Evolutionary conservation across 1,140 invertebrate genomes (phyloP).

Genomic region (Panonychus citri): DNA sequence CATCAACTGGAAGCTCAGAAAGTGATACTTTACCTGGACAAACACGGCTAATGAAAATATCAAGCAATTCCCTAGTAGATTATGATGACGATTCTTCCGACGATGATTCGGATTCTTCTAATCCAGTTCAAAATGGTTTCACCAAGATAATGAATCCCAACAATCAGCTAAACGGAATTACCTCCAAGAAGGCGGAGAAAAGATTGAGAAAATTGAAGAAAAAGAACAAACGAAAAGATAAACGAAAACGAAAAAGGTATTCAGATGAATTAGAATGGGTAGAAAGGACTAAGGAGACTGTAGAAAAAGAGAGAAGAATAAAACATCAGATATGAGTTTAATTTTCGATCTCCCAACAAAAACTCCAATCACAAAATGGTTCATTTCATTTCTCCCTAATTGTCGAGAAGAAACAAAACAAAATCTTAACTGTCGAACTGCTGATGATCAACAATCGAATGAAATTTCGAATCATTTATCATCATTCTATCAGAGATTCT

Average conservation of each 20-base stretch:
- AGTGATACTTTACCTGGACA: no score
- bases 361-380: no score
- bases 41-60: no score
- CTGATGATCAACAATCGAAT: no score
- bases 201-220: neutral
- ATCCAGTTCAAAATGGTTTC: neutral
- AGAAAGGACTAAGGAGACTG: slow-evolving; percentile 17
- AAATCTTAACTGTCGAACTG: no score
- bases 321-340: neutral
- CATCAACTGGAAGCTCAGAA: no score
- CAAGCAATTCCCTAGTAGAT: neutral
- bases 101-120: slow-evolving; percentile 2
- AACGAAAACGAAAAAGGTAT: slow-evolving; percentile 3
- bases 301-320: slow-evolving; percentile 9
- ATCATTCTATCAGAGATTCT: no score
- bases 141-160: neutral
- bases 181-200: neutral
- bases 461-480: no score
- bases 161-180: neutral
- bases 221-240: neutral
- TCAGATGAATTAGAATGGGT: slow-evolving; percentile 15
- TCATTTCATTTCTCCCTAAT: no score
- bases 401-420: no score
- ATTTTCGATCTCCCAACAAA: no score
- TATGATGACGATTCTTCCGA: neutral